Evolutionary conservation across 2,797 vertebrate genomes (phyloP).

Genomic region (Ficedula albicollis): DNA sequence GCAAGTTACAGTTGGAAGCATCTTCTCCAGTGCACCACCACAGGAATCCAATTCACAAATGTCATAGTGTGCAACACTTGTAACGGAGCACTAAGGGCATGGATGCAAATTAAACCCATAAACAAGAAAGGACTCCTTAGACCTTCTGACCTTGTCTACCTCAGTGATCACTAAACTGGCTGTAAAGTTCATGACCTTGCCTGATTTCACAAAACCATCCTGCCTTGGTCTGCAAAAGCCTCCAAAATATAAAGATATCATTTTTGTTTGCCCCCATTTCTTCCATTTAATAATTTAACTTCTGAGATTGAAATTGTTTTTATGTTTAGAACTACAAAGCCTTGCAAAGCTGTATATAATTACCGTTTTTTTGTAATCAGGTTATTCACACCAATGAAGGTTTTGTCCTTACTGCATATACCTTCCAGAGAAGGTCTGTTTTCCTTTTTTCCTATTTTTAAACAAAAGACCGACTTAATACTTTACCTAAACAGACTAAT

Average conservation of each 20-base stretch:
- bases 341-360: neutral
- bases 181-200: neutral
- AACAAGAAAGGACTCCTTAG: neutral
- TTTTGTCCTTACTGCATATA: neutral
- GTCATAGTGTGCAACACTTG: accelerated
- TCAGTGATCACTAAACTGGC: neutral
- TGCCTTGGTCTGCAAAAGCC: neutral
- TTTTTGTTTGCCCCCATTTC: neutral
- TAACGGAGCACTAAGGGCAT: accelerated
- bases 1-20: accelerated
- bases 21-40: neutral
- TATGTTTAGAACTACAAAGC: neutral
- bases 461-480: conserved; percentile 62
- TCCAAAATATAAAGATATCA: neutral
- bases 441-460: conserved; percentile 46
- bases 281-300: neutral
- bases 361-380: conserved; percentile 23
- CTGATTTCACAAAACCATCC: neutral
- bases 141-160: neutral
- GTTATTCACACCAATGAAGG: conserved; percentile 25
- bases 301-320: neutral
- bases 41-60: neutral
- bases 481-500: conserved; percentile 72
- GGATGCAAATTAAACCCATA: neutral
- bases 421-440: conserved; percentile 20